phyloP scores from a whole-genome alignment of 2,888 invertebrate genomes.

The Tenthredo distinguenda region DNA sequence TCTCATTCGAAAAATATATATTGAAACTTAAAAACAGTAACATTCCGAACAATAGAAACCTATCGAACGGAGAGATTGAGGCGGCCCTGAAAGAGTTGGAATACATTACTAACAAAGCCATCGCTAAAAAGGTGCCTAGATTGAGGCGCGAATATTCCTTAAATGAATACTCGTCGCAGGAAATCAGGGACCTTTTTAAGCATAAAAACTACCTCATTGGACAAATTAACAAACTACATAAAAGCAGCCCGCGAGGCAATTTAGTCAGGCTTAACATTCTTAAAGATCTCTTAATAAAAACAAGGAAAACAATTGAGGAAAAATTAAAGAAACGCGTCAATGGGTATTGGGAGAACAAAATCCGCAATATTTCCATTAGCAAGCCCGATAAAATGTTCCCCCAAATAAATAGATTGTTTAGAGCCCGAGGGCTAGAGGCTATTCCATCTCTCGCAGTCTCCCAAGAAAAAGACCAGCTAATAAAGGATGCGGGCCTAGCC shows the following conservation, averaged over 20 bases:
- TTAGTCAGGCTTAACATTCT: conserved; percentile 5
- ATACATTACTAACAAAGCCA: background rate
- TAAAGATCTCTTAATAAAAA: background rate
- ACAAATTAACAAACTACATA: background rate
- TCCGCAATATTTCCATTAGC: background rate
- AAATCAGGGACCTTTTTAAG: background rate
- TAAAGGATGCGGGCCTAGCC: too few relatives aligned
- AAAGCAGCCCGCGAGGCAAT: background rate
- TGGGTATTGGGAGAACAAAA: background rate
- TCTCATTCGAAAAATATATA: background rate
- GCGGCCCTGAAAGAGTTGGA: background rate
- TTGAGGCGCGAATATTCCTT: background rate
- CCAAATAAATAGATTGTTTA: background rate
- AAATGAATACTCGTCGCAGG: background rate
- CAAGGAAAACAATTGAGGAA: background rate
- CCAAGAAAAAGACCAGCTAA: too few relatives aligned
- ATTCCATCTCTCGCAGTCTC: background rate
- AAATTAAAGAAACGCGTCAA: background rate
- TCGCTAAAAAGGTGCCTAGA: background rate
- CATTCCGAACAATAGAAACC: conserved; percentile 54
- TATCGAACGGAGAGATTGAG: conserved; percentile 56
- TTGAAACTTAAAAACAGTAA: background rate
- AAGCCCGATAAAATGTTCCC: background rate
- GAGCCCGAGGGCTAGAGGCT: background rate
- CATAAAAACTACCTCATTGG: background rate